phyloP scores from a whole-genome alignment of 2,113 vertebrate genomes.

The Aviceda subcristata region DNA sequence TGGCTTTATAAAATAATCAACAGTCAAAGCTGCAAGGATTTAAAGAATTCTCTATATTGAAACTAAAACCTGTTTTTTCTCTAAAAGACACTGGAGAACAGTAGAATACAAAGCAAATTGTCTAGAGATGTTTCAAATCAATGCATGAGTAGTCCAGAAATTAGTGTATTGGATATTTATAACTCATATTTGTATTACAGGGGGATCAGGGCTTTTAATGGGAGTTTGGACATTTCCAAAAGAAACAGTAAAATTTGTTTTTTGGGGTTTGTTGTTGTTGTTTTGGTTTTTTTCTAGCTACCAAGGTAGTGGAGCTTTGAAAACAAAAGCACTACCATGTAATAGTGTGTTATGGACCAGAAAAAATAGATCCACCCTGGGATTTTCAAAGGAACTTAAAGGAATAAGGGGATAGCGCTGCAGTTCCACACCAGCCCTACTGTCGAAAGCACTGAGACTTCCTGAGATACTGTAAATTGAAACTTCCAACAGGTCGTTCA shows the following conservation, averaged over 20 bases:
- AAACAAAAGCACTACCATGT: neutral
- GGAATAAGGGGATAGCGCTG: neutral
- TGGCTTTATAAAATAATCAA: slow-evolving; percentile 61
- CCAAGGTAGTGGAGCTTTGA: neutral
- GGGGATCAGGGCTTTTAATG: neutral
- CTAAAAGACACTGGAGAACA: neutral
- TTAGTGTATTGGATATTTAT: neutral
- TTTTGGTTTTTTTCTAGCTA: neutral
- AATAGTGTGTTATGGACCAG: neutral
- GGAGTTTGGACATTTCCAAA: neutral
- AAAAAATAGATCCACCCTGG: neutral
- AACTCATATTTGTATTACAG: neutral
- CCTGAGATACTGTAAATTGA: neutral
- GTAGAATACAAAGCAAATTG: neutral
- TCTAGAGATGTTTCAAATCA: neutral
- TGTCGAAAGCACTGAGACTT: neutral
- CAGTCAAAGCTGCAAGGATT: slow-evolving; percentile 27
- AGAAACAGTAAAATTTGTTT: neutral
- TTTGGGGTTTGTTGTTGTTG: too few relatives aligned
- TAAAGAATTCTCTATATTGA: slow-evolving; percentile 28
- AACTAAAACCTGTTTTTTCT: neutral
- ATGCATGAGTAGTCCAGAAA: neutral
- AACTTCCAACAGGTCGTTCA: neutral
- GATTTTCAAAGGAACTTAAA: neutral
- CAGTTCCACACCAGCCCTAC: neutral